Evolutionary conservation across 2,797 vertebrate genomes (phyloP).

Genomic region (Aeoliscus strigatus): DNA sequence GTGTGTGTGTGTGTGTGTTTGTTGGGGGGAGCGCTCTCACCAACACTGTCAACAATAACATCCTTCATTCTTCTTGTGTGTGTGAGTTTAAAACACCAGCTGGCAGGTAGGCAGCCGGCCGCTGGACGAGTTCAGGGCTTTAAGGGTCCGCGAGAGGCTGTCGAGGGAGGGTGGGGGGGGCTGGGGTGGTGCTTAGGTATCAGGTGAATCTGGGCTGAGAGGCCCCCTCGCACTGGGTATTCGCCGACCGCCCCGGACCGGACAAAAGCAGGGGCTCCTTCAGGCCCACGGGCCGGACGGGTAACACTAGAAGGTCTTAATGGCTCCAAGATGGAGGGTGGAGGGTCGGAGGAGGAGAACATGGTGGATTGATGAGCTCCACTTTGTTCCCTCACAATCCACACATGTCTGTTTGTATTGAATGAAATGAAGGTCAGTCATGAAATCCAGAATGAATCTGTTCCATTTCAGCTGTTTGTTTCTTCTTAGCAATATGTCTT

Average conservation of each 20-base stretch:
- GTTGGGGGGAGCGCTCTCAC: not conserved
- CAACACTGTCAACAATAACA: slow-evolving; percentile 53
- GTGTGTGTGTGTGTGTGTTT: not conserved
- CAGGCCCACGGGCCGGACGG: slow-evolving; percentile 45
- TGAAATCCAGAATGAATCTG: too few relatives aligned
- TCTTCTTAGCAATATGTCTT: too few relatives aligned
- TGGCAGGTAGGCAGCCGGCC: slow-evolving; percentile 50
- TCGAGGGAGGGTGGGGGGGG: slow-evolving; percentile 21
- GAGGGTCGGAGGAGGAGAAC: slow-evolving; percentile 51
- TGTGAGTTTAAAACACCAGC: slow-evolving; percentile 37
- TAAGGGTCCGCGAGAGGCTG: slow-evolving; percentile 47
- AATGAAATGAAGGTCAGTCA: slow-evolving; percentile 21
- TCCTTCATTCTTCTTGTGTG: slow-evolving; percentile 51
- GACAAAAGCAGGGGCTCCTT: slow-evolving; percentile 53
- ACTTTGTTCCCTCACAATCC: too few relatives aligned
- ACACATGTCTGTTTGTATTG: too few relatives aligned
- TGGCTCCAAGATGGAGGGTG: slow-evolving; percentile 56
- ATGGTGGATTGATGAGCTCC: slow-evolving; percentile 45
- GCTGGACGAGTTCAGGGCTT: slow-evolving; percentile 24
- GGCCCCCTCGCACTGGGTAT: slow-evolving; percentile 62
- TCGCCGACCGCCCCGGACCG: slow-evolving; percentile 49
- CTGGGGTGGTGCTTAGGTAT: slow-evolving; percentile 52
- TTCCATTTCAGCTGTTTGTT: too few relatives aligned
- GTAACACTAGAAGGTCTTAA: slow-evolving; percentile 68
- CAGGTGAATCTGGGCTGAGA: slow-evolving; percentile 61